phyloP scores from a whole-genome alignment of 2,888 invertebrate genomes.

The Resseliella maxima region DNA sequence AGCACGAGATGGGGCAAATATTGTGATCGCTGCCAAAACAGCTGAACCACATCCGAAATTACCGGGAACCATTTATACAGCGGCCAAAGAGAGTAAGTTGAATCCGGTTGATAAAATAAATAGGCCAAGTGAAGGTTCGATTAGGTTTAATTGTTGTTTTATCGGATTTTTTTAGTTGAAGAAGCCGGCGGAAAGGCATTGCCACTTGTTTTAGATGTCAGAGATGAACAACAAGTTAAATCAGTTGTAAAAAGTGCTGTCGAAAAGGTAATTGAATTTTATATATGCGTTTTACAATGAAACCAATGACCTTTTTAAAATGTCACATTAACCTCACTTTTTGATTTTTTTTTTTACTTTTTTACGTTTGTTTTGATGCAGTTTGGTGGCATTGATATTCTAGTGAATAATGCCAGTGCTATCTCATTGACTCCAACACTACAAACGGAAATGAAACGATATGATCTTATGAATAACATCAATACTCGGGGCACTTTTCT shows the following conservation, averaged over 20 bases:
- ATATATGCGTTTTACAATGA: not conserved
- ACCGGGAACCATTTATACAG: slow-evolving; percentile 84
- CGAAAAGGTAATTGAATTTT: slow-evolving; percentile 64
- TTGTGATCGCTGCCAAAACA: slow-evolving; percentile 89
- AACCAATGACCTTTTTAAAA: not conserved
- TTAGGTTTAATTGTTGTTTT: not conserved
- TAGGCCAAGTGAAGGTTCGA: not conserved
- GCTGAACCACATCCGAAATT: slow-evolving; percentile 76
- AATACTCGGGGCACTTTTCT: slow-evolving; percentile 96
- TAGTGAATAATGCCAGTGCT: slow-evolving; percentile 96
- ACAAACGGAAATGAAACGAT: slow-evolving; percentile 93
- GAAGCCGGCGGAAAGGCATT: slow-evolving; percentile 82
- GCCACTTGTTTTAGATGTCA: slow-evolving; percentile 85
- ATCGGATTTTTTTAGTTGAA: slow-evolving; percentile 72
- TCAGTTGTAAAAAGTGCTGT: slow-evolving; percentile 77
- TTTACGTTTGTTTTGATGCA: slow-evolving; percentile 61
- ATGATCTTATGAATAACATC: slow-evolving; percentile 94
- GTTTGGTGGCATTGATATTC: slow-evolving; percentile 96
- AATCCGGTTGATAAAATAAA: not conserved
- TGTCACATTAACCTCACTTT: not conserved
- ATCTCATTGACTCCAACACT: slow-evolving; percentile 86
- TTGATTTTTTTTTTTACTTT: not conserved
- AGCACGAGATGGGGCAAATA: slow-evolving; percentile 85
- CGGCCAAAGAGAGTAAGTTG: slow-evolving; percentile 81
- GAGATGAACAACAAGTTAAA: slow-evolving; percentile 78